These are phyloP conservation scores for Apolygus lucorum DNA, from an alignment of 1,140 invertebrate genomes.

Conservation along the genomic window DNA sequence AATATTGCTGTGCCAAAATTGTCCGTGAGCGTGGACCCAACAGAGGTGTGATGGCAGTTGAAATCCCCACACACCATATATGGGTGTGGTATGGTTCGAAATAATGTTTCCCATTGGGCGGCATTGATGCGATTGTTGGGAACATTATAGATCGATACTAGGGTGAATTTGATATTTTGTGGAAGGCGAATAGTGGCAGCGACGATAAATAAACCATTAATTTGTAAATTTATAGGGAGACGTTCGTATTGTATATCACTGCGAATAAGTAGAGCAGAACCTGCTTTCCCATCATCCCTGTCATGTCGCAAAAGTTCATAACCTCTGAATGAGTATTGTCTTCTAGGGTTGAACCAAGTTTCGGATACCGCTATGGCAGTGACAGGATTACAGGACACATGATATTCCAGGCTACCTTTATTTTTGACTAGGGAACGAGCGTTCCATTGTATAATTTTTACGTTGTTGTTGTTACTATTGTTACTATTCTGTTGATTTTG, in stretches of 20 bases:
- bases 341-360: conserved; percentile 18
- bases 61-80: background rate
- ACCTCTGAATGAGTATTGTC: conserved; percentile 10
- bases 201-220: background rate
- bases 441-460: conserved; percentile 17
- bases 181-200: background rate
- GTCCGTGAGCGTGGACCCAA: background rate
- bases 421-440: conserved; percentile 12
- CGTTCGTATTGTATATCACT: background rate
- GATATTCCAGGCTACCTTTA: conserved; percentile 5
- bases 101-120: background rate
- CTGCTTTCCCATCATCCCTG: conserved; percentile 19
- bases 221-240: background rate
- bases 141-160: too few species aligned
- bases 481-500: background rate
- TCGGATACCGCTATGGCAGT: conserved; percentile 5
- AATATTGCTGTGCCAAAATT: background rate
- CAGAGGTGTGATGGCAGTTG: background rate
- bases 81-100: background rate
- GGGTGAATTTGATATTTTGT: background rate
- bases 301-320: conserved; percentile 15
- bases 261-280: conserved; percentile 14
- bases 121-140: background rate
- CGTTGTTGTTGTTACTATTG: background rate
- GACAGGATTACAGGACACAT: background rate